Conservation (phyloP, 2,888 invertebrate species). For the Fissipunctia ypsillon region DNA sequence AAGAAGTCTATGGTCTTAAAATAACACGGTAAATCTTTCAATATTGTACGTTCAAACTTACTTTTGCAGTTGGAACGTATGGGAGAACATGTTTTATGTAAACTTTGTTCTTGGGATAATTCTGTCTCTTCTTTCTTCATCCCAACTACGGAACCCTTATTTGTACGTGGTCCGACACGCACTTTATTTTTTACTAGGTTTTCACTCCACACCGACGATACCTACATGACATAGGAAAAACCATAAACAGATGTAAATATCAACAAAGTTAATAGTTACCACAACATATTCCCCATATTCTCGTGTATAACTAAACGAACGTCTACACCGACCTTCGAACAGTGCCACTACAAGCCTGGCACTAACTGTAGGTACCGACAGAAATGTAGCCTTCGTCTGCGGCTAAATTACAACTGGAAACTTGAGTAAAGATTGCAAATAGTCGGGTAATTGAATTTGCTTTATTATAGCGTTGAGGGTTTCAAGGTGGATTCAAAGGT, state of each 20-base stretch:
- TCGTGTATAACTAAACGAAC: background rate
- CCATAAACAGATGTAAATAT: background rate
- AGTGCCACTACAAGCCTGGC: slow-evolving; percentile 24
- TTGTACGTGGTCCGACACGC: too few relatives aligned
- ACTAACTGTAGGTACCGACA: slow-evolving; percentile 15
- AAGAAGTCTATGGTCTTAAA: too few relatives aligned
- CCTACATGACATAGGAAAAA: background rate
- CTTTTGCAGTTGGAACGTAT: too few relatives aligned
- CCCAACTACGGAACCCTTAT: too few relatives aligned
- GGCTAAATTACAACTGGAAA: slow-evolving; percentile 25
- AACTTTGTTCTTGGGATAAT: too few relatives aligned
- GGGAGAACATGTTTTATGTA: too few relatives aligned
- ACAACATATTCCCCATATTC: background rate
- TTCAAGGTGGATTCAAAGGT: slow-evolving; percentile 14
- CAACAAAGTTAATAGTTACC: background rate
- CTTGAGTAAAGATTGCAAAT: slow-evolving; percentile 9
- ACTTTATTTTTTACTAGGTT: too few relatives aligned
- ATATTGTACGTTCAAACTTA: too few relatives aligned
- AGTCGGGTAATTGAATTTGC: slow-evolving; percentile 30
- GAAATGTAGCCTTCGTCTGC: background rate
- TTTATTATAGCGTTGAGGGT: slow-evolving; percentile 22
- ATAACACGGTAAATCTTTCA: too few relatives aligned
- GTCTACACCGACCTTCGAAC: slow-evolving; percentile 6
- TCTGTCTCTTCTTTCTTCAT: too few relatives aligned
- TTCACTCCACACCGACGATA: background rate